Evolutionary conservation across 2,797 vertebrate species (phyloP).

Genomic region (Gymnoscopelus braueri): DNA sequence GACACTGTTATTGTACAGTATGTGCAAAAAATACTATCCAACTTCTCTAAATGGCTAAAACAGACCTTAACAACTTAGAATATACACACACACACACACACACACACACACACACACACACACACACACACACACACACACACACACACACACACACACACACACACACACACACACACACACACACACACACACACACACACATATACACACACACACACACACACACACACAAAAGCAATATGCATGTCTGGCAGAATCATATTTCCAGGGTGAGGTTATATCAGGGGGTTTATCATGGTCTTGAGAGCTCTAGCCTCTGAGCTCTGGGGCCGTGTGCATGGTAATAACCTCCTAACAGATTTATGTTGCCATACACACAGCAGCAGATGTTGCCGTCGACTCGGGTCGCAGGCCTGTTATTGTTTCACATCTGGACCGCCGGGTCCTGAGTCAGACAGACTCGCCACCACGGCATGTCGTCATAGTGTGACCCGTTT

Average conservation of each 20-base stretch:
- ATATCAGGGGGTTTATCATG: constrained; percentile 9
- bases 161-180: constrained; percentile 2
- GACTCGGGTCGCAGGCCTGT: constrained; percentile 12
- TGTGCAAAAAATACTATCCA: not conserved
- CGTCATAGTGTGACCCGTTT: constrained; percentile 37
- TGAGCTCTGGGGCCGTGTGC: not conserved
- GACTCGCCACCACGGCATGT: constrained; percentile 24
- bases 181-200: constrained; percentile 8
- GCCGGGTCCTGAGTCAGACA: constrained; percentile 34
- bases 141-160: not conserved
- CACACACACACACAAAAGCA: not conserved
- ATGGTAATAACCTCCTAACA: constrained; percentile 1
- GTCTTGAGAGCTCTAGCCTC: not conserved
- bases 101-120: constrained; percentile 9
- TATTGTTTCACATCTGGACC: constrained; percentile 38
- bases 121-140: no score
- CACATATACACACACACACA: no score
- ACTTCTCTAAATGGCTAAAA: not conserved
- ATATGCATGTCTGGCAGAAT: not conserved
- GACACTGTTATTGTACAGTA: not conserved
- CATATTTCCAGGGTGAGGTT: not conserved
- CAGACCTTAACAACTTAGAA: not conserved
- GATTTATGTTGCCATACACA: constrained; percentile 3
- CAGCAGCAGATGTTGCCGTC: constrained; percentile 15
- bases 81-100: not conserved